Conservation (phyloP, 2,888 invertebrate genomes). For the Phorcus lineatus region DNA sequence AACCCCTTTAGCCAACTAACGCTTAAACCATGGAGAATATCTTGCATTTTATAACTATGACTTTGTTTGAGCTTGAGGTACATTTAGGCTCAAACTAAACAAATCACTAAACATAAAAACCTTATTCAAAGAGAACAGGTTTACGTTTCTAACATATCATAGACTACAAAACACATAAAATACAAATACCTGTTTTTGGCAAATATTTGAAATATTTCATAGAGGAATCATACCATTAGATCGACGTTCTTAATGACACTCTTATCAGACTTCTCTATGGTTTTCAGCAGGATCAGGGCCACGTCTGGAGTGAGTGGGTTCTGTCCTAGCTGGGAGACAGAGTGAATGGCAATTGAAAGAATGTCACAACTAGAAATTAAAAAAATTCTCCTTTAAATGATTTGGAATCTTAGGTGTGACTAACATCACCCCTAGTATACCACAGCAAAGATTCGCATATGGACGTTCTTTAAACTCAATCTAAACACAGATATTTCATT, state of each 20-base stretch:
- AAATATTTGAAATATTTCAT: not conserved
- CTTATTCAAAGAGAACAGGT: no score
- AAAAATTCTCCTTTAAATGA: not conserved
- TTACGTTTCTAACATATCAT: no score
- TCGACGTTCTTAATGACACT: constrained; percentile 52
- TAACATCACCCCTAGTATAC: not conserved
- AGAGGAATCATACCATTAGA: constrained; percentile 52
- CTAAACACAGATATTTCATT: no score
- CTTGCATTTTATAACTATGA: no score
- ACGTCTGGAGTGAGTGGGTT: constrained; percentile 63
- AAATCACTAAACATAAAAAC: no score
- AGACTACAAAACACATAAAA: no score
- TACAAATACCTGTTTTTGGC: not conserved
- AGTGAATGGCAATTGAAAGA: not conserved
- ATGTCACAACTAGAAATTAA: not conserved
- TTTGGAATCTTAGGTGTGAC: not conserved
- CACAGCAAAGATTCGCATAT: no score
- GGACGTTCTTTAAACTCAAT: no score
- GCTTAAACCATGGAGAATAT: no score
- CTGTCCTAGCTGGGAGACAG: constrained; percentile 54
- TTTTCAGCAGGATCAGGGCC: constrained; percentile 55
- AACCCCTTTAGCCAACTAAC: no score
- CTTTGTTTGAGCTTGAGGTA: no score
- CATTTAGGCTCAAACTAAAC: no score
- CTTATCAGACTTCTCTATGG: constrained; percentile 49